Evolutionary conservation across 2,113 vertebrate genomes (phyloP).

Genomic region (Euleptes europaea): DNA sequence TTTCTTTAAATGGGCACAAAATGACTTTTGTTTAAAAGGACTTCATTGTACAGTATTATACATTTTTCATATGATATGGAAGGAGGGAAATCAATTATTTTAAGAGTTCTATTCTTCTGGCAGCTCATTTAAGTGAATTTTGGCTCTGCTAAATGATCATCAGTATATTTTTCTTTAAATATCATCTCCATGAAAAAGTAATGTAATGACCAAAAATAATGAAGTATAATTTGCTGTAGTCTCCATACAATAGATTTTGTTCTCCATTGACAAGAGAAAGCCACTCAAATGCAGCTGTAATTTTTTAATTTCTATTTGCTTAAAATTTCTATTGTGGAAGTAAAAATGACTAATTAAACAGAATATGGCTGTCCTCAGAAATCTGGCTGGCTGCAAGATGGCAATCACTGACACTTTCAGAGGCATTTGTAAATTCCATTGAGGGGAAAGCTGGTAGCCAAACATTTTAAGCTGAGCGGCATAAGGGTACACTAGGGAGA

Average conservation of each 20-base stretch:
- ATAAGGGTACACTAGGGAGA: no score
- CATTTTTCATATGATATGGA: conserved; percentile 73
- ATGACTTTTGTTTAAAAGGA: conserved; percentile 75
- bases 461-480: neutral
- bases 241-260: conserved; percentile 69
- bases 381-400: conserved; percentile 18
- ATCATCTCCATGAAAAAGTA: conserved; percentile 70
- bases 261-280: conserved; percentile 47
- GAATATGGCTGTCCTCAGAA: neutral
- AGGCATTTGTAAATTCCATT: neutral
- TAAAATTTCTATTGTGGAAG: conserved; percentile 44
- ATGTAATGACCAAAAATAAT: conserved; percentile 61
- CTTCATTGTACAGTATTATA: conserved; percentile 67
- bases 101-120: conserved; percentile 73
- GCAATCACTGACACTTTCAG: neutral
- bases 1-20: conserved; percentile 76
- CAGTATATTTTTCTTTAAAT: conserved; percentile 71
- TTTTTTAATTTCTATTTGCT: conserved; percentile 63
- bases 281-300: conserved; percentile 43
- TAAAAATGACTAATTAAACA: conserved; percentile 55
- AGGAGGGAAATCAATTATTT: conserved; percentile 77
- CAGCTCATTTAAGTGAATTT: conserved; percentile 77
- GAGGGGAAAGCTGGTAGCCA: neutral
- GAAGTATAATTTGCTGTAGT: conserved; percentile 64
- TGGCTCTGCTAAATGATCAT: conserved; percentile 73